phyloP scores from a whole-genome alignment of 2,113 vertebrate genomes.

The Rhagologus leucostigma region DNA sequence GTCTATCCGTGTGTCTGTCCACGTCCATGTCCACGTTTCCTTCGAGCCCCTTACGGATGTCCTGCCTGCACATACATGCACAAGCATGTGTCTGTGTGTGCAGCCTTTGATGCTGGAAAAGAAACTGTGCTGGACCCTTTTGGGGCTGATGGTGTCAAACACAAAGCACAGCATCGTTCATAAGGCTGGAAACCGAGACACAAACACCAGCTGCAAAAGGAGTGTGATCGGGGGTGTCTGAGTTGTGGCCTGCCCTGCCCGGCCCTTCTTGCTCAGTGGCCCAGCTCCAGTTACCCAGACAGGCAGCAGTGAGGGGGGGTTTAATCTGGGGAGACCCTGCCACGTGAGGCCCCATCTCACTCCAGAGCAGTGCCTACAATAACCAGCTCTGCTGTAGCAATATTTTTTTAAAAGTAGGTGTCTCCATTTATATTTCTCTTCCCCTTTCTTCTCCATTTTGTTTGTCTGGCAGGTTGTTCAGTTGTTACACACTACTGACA shows the following conservation, averaged over 20 bases:
- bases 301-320: fast-evolving
- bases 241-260: too few species aligned
- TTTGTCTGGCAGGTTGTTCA: neutral
- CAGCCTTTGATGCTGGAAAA: neutral
- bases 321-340: neutral
- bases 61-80: neutral
- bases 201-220: neutral
- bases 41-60: fast-evolving
- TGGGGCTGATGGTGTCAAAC: neutral
- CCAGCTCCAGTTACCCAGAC: neutral
- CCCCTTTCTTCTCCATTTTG: neutral
- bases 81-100: fast-evolving
- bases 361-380: neutral
- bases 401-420: fast-evolving
- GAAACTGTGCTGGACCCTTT: neutral
- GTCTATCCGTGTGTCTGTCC: neutral
- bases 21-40: fast-evolving
- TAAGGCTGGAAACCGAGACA: neutral
- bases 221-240: neutral
- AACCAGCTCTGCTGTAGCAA: neutral
- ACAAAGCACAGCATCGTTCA: fast-evolving
- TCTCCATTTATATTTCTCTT: neutral
- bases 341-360: fast-evolving
- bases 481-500: neutral
- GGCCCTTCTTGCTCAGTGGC: neutral